These are phyloP conservation scores for Magallana nippona DNA, from an alignment of 2,888 invertebrate genomes.

Conservation along the genomic window DNA sequence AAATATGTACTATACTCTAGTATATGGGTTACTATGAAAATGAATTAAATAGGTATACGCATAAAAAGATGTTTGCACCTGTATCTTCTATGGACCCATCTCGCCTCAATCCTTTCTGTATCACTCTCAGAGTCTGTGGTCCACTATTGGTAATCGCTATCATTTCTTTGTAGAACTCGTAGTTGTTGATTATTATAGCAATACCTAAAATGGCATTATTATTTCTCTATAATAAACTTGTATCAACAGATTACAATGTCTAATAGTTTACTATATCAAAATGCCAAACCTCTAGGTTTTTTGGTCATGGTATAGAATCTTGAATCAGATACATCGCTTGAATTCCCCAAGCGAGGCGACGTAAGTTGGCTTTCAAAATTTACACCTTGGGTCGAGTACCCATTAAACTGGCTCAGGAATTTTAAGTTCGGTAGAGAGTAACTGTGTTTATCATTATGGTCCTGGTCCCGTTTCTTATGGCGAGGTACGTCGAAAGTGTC, in stretches of 20 bases:
- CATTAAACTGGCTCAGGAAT: neutral
- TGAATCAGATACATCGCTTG: neutral
- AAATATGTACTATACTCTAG: too few relatives aligned
- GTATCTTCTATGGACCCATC: conserved; percentile 37
- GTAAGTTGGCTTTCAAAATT: neutral
- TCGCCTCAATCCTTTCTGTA: conserved; percentile 27
- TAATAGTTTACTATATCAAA: too few relatives aligned
- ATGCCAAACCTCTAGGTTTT: neutral
- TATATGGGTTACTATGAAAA: too few relatives aligned
- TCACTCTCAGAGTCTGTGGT: conserved; percentile 25
- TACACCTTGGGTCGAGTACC: neutral
- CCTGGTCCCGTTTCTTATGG: neutral
- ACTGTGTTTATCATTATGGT: neutral
- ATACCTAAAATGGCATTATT: conserved; percentile 7
- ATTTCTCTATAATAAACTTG: too few relatives aligned
- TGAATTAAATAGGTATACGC: too few relatives aligned
- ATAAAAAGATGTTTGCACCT: neutral
- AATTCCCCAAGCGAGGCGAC: neutral
- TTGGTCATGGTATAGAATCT: neutral
- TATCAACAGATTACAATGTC: neutral
- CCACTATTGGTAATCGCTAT: conserved; percentile 22
- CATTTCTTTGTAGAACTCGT: conserved; percentile 43
- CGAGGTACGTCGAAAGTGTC: neutral
- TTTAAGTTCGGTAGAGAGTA: neutral
- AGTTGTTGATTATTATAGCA: conserved; percentile 37